These are phyloP conservation scores for Eupithecia subumbrata DNA, from an alignment of 2,888 invertebrate species.

Conservation along the genomic window DNA sequence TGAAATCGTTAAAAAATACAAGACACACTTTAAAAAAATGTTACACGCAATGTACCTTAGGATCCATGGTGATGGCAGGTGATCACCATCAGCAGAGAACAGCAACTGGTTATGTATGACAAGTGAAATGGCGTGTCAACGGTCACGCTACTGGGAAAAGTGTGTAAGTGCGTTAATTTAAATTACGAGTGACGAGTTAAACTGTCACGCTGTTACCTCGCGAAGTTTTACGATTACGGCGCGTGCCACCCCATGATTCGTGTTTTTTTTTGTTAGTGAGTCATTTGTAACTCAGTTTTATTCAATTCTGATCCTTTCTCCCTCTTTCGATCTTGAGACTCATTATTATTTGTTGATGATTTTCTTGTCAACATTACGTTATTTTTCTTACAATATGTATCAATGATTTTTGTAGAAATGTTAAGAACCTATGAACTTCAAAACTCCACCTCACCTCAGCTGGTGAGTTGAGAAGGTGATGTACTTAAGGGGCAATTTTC, in stretches of 20 bases:
- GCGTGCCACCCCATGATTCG: background rate
- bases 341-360: background rate
- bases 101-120: constrained; percentile 55
- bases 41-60: constrained; percentile 49
- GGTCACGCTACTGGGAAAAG: constrained; percentile 54
- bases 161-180: constrained; percentile 51
- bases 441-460: too few species aligned
- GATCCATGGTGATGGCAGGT: constrained; percentile 60
- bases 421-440: too few species aligned
- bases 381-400: background rate
- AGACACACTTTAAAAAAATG: constrained; percentile 1
- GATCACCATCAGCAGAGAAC: constrained; percentile 53
- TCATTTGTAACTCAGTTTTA: background rate
- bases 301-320: background rate
- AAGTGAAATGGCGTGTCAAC: constrained; percentile 52
- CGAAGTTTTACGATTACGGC: constrained; percentile 35
- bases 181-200: constrained; percentile 42
- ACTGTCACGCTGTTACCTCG: constrained; percentile 33
- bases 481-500: too few species aligned
- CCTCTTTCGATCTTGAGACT: too few species aligned
- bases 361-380: background rate
- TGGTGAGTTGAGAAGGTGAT: too few species aligned
- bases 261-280: background rate
- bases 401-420: too few species aligned
- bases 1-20: background rate